Conservation (phyloP, 2,888 invertebrate genomes). For the Drosophila rellima region DNA sequence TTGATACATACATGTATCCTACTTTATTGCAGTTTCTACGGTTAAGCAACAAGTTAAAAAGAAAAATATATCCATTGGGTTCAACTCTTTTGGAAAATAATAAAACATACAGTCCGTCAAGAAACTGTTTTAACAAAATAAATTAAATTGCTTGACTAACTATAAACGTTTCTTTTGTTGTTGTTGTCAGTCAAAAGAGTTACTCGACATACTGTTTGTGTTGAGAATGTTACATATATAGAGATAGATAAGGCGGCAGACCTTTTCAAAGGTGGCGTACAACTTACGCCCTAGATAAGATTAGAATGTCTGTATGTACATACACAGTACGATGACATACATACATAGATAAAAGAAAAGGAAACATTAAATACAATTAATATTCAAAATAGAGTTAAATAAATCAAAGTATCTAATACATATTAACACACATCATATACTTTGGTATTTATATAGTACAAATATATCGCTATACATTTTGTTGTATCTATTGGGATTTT, state of each 20-base stretch:
- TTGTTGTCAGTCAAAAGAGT: too few relatives aligned
- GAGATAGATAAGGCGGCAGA: conserved; percentile 33
- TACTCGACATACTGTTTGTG: not conserved
- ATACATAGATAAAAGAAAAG: not conserved
- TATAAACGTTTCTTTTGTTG: too few relatives aligned
- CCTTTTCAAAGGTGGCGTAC: conserved; percentile 39
- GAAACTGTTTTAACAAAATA: too few relatives aligned
- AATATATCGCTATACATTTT: conserved; percentile 8
- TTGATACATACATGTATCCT: not conserved
- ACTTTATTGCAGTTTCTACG: too few relatives aligned
- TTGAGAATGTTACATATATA: conserved; percentile 10
- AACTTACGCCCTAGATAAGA: conserved; percentile 39
- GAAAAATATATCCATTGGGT: too few relatives aligned
- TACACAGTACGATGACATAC: not conserved
- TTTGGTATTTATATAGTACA: not conserved
- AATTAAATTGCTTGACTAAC: too few relatives aligned
- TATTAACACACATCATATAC: conserved; percentile 3
- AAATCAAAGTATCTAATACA: conserved; percentile 10
- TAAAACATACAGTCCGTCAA: too few relatives aligned
- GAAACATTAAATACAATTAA: conserved; percentile 10
- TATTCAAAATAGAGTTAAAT: conserved; percentile 7
- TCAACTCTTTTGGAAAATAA: too few relatives aligned
- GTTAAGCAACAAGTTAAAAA: too few relatives aligned
- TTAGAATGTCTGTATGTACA: conserved; percentile 12
- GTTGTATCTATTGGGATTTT: conserved; percentile 17